These are phyloP conservation scores for Eremobia ochroleuca DNA, from an alignment of 2,888 invertebrate species.

Conservation along the genomic window DNA sequence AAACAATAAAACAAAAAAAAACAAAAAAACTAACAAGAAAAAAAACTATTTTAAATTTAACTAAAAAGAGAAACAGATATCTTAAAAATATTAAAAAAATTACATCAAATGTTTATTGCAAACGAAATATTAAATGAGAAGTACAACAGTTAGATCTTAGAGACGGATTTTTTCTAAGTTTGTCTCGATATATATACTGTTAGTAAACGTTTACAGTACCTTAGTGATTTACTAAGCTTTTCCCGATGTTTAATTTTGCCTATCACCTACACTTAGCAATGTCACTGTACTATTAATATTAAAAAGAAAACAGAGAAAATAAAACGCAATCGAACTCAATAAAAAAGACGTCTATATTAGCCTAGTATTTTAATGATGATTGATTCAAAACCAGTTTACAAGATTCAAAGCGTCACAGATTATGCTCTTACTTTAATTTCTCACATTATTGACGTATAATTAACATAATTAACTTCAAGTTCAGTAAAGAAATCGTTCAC, in stretches of 20 bases:
- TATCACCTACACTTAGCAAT: background rate
- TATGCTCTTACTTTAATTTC: conserved; percentile 63
- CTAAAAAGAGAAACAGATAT: no score
- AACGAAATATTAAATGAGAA: no score
- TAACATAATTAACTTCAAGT: conserved; percentile 67
- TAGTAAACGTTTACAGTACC: background rate
- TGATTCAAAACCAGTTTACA: conserved; percentile 52
- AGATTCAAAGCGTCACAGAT: conserved; percentile 59
- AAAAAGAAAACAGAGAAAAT: background rate
- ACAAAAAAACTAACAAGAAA: no score
- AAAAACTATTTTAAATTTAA: no score
- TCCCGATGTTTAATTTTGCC: background rate
- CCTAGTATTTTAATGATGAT: conserved; percentile 46
- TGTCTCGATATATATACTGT: background rate
- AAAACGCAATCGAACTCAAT: background rate
- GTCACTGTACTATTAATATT: background rate
- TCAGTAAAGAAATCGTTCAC: conserved; percentile 43
- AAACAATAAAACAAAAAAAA: no score
- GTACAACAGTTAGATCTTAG: background rate
- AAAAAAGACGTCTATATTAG: conserved; percentile 18
- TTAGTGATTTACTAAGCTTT: background rate
- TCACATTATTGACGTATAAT: conserved; percentile 64
- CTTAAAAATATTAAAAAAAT: no score
- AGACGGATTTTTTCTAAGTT: background rate
- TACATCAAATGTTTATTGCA: no score